phyloP scores from a whole-genome alignment of 2,797 vertebrate species.

The Philypnodon macrostomus region DNA sequence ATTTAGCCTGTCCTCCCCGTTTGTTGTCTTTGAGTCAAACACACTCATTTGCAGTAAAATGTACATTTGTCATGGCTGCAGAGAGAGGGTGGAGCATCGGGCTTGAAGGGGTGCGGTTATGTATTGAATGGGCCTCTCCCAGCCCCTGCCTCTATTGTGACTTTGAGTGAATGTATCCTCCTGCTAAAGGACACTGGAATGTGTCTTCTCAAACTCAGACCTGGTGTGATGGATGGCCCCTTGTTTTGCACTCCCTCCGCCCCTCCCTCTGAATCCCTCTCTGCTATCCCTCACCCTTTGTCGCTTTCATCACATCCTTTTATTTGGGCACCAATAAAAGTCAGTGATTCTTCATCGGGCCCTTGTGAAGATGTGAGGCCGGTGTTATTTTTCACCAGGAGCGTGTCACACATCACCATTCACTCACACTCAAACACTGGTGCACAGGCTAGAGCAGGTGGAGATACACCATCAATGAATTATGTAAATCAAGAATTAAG shows the following conservation, averaged over 20 bases:
- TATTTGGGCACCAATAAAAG: slow-evolving; percentile 81
- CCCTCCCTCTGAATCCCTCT: slow-evolving; percentile 82
- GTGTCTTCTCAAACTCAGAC: slow-evolving; percentile 71
- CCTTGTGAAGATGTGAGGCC: slow-evolving; percentile 75
- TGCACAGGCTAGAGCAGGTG: slow-evolving; percentile 66
- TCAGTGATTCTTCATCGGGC: slow-evolving; percentile 81
- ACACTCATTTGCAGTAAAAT: slow-evolving; percentile 70
- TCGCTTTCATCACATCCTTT: slow-evolving; percentile 81
- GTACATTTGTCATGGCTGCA: slow-evolving; percentile 78
- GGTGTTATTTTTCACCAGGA: slow-evolving; percentile 76
- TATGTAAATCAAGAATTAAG: slow-evolving; percentile 70
- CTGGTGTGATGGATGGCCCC: slow-evolving; percentile 83
- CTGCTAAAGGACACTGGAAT: slow-evolving; percentile 79
- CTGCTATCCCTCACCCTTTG: slow-evolving; percentile 78
- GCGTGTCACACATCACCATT: slow-evolving; percentile 79
- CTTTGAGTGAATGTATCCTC: slow-evolving; percentile 84
- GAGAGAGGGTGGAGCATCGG: slow-evolving; percentile 63
- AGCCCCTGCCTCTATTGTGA: slow-evolving; percentile 77
- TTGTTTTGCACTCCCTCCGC: slow-evolving; percentile 83
- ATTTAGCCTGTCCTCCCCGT: too few species aligned
- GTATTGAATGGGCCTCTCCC: slow-evolving; percentile 76
- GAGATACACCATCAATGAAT: slow-evolving; percentile 74
- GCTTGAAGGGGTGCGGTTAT: slow-evolving; percentile 70
- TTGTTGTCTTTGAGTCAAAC: slow-evolving; percentile 50
- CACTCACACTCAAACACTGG: slow-evolving; percentile 69